These are phyloP conservation scores for Fratercula arctica DNA, from an alignment of 2,797 vertebrate genomes.

Conservation along the genomic window DNA sequence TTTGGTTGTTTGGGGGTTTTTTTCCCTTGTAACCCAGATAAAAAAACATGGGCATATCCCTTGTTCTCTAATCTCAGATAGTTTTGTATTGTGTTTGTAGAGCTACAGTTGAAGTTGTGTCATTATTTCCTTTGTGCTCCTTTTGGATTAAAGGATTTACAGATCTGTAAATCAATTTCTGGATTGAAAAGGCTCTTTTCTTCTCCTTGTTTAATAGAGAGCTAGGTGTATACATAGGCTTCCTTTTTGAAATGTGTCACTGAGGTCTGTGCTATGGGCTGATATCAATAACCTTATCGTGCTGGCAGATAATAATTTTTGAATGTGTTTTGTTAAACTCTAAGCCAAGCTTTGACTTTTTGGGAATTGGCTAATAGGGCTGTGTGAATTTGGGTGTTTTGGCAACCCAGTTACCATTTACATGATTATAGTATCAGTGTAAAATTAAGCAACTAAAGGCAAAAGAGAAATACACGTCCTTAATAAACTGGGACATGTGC, in stretches of 20 bases:
- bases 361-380: not conserved
- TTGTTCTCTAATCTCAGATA: not conserved
- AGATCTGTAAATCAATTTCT: not conserved
- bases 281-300: not conserved
- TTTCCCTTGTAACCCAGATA: not conserved
- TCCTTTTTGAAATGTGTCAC: not conserved
- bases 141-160: not conserved
- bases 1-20: not conserved
- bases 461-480: not conserved
- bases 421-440: not conserved
- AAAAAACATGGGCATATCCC: not conserved
- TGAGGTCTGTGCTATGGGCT: not conserved
- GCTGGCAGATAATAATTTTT: not conserved
- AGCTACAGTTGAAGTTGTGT: not conserved
- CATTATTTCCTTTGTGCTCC: not conserved
- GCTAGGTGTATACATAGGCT: not conserved
- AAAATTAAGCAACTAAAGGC: not conserved
- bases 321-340: not conserved
- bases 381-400: not conserved
- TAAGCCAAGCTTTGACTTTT: not conserved
- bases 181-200: not conserved
- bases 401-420: not conserved
- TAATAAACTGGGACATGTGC: not conserved
- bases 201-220: not conserved
- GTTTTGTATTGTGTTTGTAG: not conserved